These are phyloP conservation scores for Allophyes oxyacanthae DNA, from an alignment of 2,888 invertebrate species.

Conservation along the genomic window DNA sequence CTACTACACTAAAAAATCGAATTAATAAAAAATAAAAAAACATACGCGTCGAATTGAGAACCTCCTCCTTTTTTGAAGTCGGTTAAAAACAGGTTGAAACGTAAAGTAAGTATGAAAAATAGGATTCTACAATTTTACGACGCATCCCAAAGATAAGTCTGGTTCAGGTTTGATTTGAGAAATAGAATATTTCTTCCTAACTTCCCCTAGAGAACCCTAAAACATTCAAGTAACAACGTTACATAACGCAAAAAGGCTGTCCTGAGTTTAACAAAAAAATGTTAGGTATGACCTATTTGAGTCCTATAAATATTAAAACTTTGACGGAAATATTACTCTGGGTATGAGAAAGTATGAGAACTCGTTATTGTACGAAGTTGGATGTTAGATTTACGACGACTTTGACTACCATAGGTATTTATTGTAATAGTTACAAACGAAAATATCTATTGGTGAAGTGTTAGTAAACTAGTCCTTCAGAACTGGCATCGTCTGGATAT, in stretches of 20 bases:
- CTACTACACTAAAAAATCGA: no score
- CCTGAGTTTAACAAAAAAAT: constrained; percentile 9
- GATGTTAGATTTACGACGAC: constrained; percentile 3
- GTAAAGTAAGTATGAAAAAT: not conserved
- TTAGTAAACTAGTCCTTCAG: constrained; percentile 2
- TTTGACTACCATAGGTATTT: constrained; percentile 21
- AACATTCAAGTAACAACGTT: constrained; percentile 37
- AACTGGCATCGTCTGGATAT: not conserved
- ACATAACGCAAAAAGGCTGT: constrained; percentile 32
- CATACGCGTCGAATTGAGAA: no score
- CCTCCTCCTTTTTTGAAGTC: no score
- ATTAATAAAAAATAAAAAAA: no score
- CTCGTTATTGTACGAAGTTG: constrained; percentile 13
- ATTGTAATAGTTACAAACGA: constrained; percentile 15
- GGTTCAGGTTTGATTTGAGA: constrained; percentile 42
- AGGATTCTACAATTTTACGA: constrained; percentile 5
- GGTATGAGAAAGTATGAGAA: constrained; percentile 1
- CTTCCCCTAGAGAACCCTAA: constrained; percentile 40
- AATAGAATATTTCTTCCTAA: constrained; percentile 44
- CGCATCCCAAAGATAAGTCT: constrained; percentile 9
- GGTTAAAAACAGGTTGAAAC: no score
- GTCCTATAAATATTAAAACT: constrained; percentile 34
- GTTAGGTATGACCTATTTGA: constrained; percentile 13
- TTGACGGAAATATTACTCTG: constrained; percentile 21
- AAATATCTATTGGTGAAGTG: constrained; percentile 7